Base-by-base conservation (phyloP, 64 coral and sea anemone species). In the Montipora cactus region DNA sequence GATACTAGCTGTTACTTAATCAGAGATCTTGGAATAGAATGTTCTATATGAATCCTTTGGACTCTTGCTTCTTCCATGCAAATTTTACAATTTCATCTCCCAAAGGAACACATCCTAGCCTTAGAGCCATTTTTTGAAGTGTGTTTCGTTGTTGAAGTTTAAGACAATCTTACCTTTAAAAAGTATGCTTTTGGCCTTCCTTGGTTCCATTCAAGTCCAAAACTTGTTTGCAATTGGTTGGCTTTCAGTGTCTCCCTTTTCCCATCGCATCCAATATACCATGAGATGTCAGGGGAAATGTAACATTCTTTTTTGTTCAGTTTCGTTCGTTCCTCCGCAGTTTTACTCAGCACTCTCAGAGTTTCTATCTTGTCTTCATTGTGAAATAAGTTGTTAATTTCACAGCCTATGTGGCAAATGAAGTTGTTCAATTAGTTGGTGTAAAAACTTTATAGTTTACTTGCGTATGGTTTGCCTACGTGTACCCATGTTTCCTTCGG, bases 261-360 rank as follows among this genome's bases (percentile, higher is more conserved):
- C 8, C 66, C 82, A 71, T 19, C 1, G 19, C 82, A 86, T 49
- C 66, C 82, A 12, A 86, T 72, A 48, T 71, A 49, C 82, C 82
- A 86, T 2, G 82, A 86, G n/a, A 3, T 11, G 18, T 15, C 45
- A 57, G 53, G 46, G 19, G 5, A 45, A 70, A 70, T 70, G 66
- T 22, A 49, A 1, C 44, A 51, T 4, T 67, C 8, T 14, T 19
- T 1, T 0, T 23, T 8, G 3, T 20, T 12, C 18, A 48, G 45
- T 50, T 50, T 7, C 8, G 45, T 72, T 18, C 1, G 12, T 22
- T 16, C 7, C 5, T 0, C 0, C 12, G 0, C 0, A 1, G 3
- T 9, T 50, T 10, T 70, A 14, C 8, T 19, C 1, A 85, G 82
- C 3, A 47, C 20, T 18, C 66, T 18, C 16, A 85, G 66, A 0